Evolutionary conservation across 2,888 invertebrate genomes (phyloP), one percentile per base, ranked within the genome.

Genomic region (Eurois occulta): DNA sequence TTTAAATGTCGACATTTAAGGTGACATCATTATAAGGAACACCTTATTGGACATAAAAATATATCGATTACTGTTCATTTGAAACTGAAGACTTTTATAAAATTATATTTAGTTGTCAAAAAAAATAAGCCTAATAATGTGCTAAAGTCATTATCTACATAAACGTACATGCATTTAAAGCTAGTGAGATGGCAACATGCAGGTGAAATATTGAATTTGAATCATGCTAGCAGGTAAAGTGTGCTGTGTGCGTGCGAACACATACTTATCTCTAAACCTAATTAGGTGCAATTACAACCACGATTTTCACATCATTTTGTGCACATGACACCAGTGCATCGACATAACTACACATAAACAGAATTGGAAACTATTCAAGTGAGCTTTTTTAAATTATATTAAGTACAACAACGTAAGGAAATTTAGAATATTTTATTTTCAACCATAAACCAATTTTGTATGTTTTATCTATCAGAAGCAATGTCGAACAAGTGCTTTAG

Each of bases 101-200:
- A 65, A 41, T 16, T n/a, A 41, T 16, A 65, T 65, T 65, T 41
- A 41, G 13, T 7, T 41, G 8, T n/a, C 13, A 65, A 65, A 38
- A 6, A n/a, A n/a, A 4, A 64, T n/a, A 38, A 32, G n/a, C 8
- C 16, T 74, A 55, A 24, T 35, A 32, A 55, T 41, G 2, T 65
- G 21, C 16, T 46, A n/a, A n/a, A 43, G n/a, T 4, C 16, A 28
- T 21, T n/a, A n/a, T n/a, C 13, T 41, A 82, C 32, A 28, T 28
- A 35, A 2, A 58, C 24, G n/a, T 38, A 77, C 35, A 38, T 81
- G 66, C 70, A 81, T n/a, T 62, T 21, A 43, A 71, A 75, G 35
- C n/a, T 24, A 52, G 48, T 78, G 60, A 80, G 62, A 55, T 71
- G 21, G 24, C 35, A 67, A 18, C 72, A 68, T 85, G 85, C 87